Evolutionary conservation across 2,888 invertebrate genomes (phyloP), one percentile per base, ranked within the genome.

Genomic region (Lagria hirta): DNA sequence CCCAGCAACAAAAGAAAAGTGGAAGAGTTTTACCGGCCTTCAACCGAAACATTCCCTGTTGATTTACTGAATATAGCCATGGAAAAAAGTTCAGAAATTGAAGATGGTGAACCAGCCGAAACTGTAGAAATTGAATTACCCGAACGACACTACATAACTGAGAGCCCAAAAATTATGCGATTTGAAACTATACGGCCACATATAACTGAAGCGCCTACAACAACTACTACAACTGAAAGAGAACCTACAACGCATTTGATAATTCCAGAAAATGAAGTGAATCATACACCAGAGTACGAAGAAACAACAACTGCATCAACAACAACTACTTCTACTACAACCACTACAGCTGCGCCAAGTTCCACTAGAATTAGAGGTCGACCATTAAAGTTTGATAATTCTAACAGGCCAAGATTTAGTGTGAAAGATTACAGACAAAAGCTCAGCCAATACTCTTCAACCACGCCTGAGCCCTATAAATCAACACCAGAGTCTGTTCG

Each of bases 381-480:
- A 47, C 74, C 61, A 43, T 77, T 73, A 55, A 83, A 80, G 64
- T 80, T 75, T 48, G 72, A 79, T 40, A 57, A 70, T 1, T 64
- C 62, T 8, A 82, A 82, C 32, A 73, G 87, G 34, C 86, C 86
- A 1, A 74, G 83, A 51, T 87, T 87, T 65, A 88, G 86, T 61
- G 81, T 87, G 2, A 86, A 86, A 67, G 86, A 87, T 51, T 86
- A 86, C 64, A 80, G 82, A 60, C 84, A 77, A 54, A 73, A 84
- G 46, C 65, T 84, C 32, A 81, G 78, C 55, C 69, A 69, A 45
- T 64, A 66, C 40, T 77, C 80, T 0, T 76, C 79, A 70, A 58
- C 60, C 3, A 36, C 51, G 8, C 49, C 69, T 13, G 57, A 65
- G 1, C 60, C 65, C 11, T 12, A 26, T 14, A 12, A 24, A 10